phyloP scores from a whole-genome alignment of 2,797 vertebrate genomes.

The Sus cebifrons region DNA sequence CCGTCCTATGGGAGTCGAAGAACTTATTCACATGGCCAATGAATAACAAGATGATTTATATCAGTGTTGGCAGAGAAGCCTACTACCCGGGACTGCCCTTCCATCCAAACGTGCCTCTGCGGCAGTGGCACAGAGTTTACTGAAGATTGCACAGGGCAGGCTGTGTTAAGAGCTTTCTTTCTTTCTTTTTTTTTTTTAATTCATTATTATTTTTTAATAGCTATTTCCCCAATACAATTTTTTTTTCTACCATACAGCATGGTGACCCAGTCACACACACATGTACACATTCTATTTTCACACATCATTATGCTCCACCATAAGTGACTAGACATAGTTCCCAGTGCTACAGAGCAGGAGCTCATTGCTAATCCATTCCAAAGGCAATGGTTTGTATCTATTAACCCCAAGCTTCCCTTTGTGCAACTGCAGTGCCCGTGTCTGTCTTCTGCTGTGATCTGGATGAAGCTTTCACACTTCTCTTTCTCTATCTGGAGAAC shows the following conservation, averaged over 20 bases:
- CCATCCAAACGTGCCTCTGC: neutral
- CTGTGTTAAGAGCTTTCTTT: neutral
- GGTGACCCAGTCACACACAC: too few relatives aligned
- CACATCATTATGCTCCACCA: too few relatives aligned
- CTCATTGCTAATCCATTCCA: too few relatives aligned
- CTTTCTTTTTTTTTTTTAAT: too few relatives aligned
- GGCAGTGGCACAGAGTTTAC: neutral
- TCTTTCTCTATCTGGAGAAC: neutral
- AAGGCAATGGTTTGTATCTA: too few relatives aligned
- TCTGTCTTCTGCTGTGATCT: neutral
- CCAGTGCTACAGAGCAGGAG: too few relatives aligned
- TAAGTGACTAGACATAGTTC: too few relatives aligned
- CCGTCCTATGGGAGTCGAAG: neutral
- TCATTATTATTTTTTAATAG: too few relatives aligned
- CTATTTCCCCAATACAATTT: too few relatives aligned
- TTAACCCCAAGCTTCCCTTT: neutral
- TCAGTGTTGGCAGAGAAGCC: neutral
- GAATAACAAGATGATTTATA: neutral
- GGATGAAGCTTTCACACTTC: neutral
- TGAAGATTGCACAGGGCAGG: neutral
- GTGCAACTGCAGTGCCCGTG: neutral
- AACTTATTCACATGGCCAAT: neutral
- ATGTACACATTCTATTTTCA: too few relatives aligned
- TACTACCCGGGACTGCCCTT: neutral
- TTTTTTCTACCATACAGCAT: too few relatives aligned